Evolutionary conservation across 1,140 invertebrate species (phyloP), one percentile per base, ranked within the genome.

Genomic region (Anoplophora glabripennis): DNA sequence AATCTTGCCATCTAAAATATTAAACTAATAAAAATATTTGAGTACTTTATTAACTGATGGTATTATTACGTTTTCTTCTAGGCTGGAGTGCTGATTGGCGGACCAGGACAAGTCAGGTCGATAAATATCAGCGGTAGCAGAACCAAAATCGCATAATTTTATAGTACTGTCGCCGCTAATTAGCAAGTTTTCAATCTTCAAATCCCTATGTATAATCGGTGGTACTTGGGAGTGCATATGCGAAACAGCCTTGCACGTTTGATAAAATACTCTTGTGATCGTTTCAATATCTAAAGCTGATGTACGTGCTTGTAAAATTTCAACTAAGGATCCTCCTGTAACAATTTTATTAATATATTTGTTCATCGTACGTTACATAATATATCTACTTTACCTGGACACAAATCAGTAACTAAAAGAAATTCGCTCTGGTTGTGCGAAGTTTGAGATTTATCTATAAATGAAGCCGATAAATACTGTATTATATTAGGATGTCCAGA

Each of bases 131-230:
- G 86, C 89, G 21, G 94, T 97, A 1, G 94, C 89, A 69, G 95
- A 98, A 1, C 98, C 98, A 85, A 99, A 99, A 80, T 99, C 98
- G 81, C 98, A 99, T 45, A 99, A 77, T 78, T 99, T 99, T 36
- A 99, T 86, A 63, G 84, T 83, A 61, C 94, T 93, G 70, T 90
- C 84, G 57, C 77, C 75, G 62, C 88, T 87, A 28, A 98, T 81
- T 8, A 83, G 69, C 62, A 87, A 83, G 77, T 86, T 86, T 72
- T 86, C 83, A 76, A 93, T 81, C 76, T 94, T 95, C 62, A 98
- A 86, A 81, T 99, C 96, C 69, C 95, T 80, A 79, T 99, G 96
- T 41, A 92, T 86, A 55, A 98, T 89, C 3, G 94, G 89, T 9
- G 93, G 90, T 44, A 83, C 81, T 77, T 95, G 93, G 46, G 79